phyloP scores from a whole-genome alignment of 2,888 invertebrate genomes.

The Pelosia muscerda region DNA sequence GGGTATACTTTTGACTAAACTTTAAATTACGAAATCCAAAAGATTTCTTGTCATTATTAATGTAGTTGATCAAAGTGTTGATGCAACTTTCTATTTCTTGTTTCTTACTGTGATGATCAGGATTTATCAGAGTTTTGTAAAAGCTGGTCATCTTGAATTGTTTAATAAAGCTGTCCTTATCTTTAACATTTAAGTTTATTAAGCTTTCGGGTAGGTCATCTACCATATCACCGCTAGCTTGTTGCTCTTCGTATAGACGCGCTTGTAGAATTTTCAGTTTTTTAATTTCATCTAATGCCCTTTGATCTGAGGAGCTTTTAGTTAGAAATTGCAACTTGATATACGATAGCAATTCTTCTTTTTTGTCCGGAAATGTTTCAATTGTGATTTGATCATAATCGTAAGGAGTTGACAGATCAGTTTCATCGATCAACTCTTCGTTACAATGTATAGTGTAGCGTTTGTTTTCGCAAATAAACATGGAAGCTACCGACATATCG shows the following conservation, averaged over 20 bases:
- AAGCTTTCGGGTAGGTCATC: no score
- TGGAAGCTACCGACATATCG: slow-evolving; percentile 16
- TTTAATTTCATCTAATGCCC: slow-evolving; percentile 54
- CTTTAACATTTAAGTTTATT: slow-evolving; percentile 5
- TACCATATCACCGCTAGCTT: slow-evolving; percentile 4
- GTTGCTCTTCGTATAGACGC: slow-evolving; percentile 45
- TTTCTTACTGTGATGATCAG: neutral
- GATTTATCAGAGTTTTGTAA: neutral
- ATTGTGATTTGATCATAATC: slow-evolving; percentile 10
- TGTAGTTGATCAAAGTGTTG: slow-evolving; percentile 10
- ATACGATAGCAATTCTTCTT: slow-evolving; percentile 56
- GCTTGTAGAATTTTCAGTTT: slow-evolving; percentile 52
- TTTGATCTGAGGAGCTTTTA: slow-evolving; percentile 34
- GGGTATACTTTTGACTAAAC: slow-evolving; percentile 8
- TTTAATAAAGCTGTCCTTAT: neutral
- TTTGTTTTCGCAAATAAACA: slow-evolving; percentile 46
- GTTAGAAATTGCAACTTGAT: slow-evolving; percentile 57
- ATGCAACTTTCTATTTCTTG: neutral
- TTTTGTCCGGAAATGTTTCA: slow-evolving; percentile 54
- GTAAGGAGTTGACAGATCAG: slow-evolving; percentile 5
- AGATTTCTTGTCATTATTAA: slow-evolving; percentile 11
- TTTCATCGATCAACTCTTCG: slow-evolving; percentile 5
- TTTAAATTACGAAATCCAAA: slow-evolving; percentile 11
- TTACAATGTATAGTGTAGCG: slow-evolving; percentile 48
- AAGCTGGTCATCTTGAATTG: slow-evolving; percentile 8